A percentile compares a stretch with the other conserved stretches of the same genome.
Conservation (phyloP, 1,140 invertebrate species). For the Drosophila kohkoa region DNA sequence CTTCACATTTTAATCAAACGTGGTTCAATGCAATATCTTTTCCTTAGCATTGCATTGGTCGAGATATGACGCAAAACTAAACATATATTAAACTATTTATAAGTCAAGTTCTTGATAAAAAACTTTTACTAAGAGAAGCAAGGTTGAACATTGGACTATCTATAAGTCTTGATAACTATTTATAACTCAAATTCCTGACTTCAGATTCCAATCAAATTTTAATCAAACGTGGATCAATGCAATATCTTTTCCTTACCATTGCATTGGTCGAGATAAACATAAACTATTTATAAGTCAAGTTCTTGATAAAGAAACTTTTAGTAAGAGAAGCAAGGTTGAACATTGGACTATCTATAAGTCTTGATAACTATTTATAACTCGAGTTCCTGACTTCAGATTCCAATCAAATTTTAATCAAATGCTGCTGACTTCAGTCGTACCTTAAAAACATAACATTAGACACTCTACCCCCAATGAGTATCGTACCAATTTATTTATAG, state of each 20-base stretch:
- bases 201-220: background rate
- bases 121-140: no score
- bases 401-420: background rate
- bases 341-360: no score
- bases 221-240: no score
- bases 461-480: background rate
- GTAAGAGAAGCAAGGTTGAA: no score
- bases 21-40: background rate
- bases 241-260: background rate
- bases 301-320: background rate
- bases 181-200: slow-evolving; percentile 7
- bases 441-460: background rate
- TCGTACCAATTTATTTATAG: background rate
- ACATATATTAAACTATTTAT: background rate
- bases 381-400: background rate
- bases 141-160: no score
- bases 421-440: background rate
- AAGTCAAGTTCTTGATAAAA: background rate
- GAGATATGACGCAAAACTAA: background rate
- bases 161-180: background rate
- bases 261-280: background rate
- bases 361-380: background rate
- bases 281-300: background rate
- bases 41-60: background rate
- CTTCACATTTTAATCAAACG: background rate